Base-by-base conservation (phyloP, 2,797 vertebrate genomes). In the Knipowitschia caucasica region DNA sequence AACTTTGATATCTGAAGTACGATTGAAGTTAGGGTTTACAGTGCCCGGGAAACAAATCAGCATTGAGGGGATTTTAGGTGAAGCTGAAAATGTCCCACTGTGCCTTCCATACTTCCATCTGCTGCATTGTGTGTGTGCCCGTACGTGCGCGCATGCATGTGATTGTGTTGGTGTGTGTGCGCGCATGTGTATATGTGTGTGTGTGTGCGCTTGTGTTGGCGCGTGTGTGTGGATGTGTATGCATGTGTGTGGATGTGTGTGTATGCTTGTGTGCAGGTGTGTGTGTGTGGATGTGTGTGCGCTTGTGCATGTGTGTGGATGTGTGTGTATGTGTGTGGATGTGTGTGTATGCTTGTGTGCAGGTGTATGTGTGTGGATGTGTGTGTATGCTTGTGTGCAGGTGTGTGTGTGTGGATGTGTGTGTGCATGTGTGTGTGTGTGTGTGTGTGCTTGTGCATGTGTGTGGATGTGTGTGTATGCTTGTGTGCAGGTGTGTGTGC, bases 181-280 rank as follows among this genome's bases (percentile, higher is more conserved):
- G 67, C n/a, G n/a, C n/a, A n/a, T n/a, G n/a, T n/a, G 64, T 73
- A 63, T 58, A 33, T 62, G 64, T 62, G 69, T 72, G 58, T 49
- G 65, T 75, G 68, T 70, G 40, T 63, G 63, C 72, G 67, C 64
- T 75, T n/a, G n/a, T n/a, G n/a, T n/a, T n/a, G n/a, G n/a, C n/a
- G n/a, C n/a, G n/a, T n/a, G n/a, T n/a, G n/a, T n/a, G n/a, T n/a
- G n/a, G n/a, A n/a, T n/a, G 53, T 38, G 34, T 73, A 67, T 59
- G 67, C 53, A 59, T 4, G 15, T 53, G 33, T 62, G 55, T 64
- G 69, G 53, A 52, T 59, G 71, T 65, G 67, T 59, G 67, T n/a
- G n/a, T n/a, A n/a, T n/a, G n/a, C n/a, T 66, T 73, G 64, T 58
- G 34, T 62, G 64, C 60, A 67, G 72, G 58, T 49, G 65, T 75